Evolutionary conservation across 2,797 vertebrate genomes (phyloP).

Genomic region (Geotrypetes seraphini): DNA sequence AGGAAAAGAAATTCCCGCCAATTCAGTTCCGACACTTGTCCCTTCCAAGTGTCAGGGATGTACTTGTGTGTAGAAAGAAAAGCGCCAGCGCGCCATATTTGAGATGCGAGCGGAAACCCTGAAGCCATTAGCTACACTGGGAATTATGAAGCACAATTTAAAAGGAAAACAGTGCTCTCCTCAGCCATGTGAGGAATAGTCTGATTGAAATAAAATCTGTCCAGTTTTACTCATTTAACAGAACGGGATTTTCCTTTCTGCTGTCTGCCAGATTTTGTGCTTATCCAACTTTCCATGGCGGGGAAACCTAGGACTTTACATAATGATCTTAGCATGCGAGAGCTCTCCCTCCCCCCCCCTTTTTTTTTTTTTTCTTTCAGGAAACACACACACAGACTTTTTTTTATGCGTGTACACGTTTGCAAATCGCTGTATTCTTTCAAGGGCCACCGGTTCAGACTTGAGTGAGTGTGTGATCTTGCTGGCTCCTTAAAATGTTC

Average conservation of each 20-base stretch:
- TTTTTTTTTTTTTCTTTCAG: no score
- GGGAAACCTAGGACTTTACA: conserved; percentile 56
- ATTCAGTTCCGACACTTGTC: neutral
- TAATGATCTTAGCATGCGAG: conserved; percentile 58
- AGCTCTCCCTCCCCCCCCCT: no score
- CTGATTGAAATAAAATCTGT: conserved; percentile 24
- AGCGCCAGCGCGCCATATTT: neutral
- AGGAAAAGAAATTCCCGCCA: neutral
- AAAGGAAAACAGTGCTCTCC: conserved; percentile 12
- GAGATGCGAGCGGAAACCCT: no score
- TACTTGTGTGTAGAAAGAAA: no score
- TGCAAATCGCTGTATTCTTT: no score
- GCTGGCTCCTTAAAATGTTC: no score
- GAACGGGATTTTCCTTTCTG: conserved; percentile 61
- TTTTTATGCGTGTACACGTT: no score
- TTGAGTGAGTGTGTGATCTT: no score
- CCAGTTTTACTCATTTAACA: conserved; percentile 56
- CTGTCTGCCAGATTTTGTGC: conserved; percentile 52
- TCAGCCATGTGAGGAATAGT: conserved; percentile 33
- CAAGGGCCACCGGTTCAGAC: no score
- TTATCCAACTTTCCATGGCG: conserved; percentile 64
- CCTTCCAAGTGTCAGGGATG: no score
- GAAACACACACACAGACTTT: no score
- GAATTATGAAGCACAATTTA: neutral
- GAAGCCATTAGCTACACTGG: no score